Conservation (phyloP, 35 echinoderm and acorn worm genomes). For the Amphiura filiformis region DNA sequence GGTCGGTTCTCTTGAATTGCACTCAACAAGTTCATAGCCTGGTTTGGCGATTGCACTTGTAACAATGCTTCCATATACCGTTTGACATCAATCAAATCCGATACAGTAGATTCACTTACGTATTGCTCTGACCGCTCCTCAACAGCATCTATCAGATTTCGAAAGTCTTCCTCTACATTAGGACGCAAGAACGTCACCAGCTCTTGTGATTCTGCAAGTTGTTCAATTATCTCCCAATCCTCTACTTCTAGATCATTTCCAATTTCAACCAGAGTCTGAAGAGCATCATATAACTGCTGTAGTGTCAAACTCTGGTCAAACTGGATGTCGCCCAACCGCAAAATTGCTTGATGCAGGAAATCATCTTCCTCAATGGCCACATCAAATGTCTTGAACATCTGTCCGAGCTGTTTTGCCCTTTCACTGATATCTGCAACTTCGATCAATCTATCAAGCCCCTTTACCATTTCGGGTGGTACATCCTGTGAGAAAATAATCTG, state of each 20-base stretch:
- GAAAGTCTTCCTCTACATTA: constrained; percentile 27
- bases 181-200: constrained; percentile 22
- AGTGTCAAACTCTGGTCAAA: not conserved
- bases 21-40: not conserved
- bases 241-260: not conserved
- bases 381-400: constrained; percentile 23
- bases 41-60: not conserved
- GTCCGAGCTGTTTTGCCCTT: not conserved
- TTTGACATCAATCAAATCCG: constrained; percentile 33
- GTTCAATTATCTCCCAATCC: not conserved
- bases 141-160: constrained; percentile 39
- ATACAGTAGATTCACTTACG: constrained; percentile 29
- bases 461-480: not conserved
- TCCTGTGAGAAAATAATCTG: not conserved
- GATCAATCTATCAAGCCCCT: not conserved
- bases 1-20: not conserved
- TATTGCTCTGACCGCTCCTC: constrained; percentile 28
- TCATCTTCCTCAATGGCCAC: not conserved
- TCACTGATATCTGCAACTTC: not conserved
- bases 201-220: not conserved
- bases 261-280: not conserved
- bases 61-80: not conserved
- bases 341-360: not conserved
- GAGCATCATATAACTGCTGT: not conserved
- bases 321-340: not conserved